Evolutionary conservation across 2,113 vertebrate genomes (phyloP).

Genomic region (Pelobates fuscus): DNA sequence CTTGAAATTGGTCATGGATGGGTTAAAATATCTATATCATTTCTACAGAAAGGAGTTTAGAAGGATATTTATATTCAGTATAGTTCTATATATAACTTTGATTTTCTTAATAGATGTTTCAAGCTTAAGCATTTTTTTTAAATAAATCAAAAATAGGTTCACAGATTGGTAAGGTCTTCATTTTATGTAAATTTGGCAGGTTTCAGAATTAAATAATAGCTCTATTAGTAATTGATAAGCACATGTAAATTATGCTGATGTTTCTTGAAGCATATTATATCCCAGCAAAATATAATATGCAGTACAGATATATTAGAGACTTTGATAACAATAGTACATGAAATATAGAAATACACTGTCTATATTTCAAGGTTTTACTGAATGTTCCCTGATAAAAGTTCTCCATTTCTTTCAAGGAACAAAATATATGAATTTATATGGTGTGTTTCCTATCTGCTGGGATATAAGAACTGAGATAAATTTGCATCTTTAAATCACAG

Average conservation of each 20-base stretch:
- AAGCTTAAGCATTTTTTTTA: no score
- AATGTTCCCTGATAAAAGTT: neutral
- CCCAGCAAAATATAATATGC: neutral
- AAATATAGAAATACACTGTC: conserved; percentile 2
- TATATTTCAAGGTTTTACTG: neutral
- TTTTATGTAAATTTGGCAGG: neutral
- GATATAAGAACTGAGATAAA: neutral
- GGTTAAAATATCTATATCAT: no score
- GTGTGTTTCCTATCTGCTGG: neutral
- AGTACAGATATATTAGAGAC: neutral
- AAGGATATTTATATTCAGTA: no score
- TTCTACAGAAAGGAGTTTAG: no score
- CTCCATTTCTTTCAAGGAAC: neutral
- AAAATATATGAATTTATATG: neutral
- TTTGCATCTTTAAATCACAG: neutral
- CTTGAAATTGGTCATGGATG: no score
- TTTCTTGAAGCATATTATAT: neutral
- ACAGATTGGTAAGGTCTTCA: no score
- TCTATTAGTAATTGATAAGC: neutral
- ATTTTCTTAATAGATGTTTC: no score
- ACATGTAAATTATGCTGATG: neutral
- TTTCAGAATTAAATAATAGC: conserved; percentile 4
- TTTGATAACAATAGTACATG: neutral
- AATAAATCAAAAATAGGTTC: no score
- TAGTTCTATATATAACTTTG: no score